A percentile compares a stretch with the other conserved stretches of the same genome.
Conservation (phyloP, 2,888 invertebrate genomes). For the Elmis aenea region DNA sequence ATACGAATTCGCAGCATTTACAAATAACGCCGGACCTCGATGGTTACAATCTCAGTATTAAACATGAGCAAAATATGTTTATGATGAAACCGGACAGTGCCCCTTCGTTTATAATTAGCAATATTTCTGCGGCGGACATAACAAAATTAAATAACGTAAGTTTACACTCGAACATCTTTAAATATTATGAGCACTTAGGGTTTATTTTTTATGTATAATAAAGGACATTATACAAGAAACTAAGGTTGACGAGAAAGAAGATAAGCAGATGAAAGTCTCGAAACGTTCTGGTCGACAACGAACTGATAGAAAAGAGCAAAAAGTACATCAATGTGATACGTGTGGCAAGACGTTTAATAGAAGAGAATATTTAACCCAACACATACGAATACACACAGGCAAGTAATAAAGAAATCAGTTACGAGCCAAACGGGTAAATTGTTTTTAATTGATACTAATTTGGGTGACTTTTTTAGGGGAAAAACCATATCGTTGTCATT, state of each 20-base stretch:
- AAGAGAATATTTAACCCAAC: slow-evolving; percentile 37
- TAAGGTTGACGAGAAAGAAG: too few species aligned
- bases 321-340: slow-evolving; percentile 40
- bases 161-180: too few species aligned
- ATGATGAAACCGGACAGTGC: slow-evolving; percentile 12
- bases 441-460: slow-evolving; percentile 1
- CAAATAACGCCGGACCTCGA: slow-evolving; percentile 24
- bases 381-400: slow-evolving; percentile 36
- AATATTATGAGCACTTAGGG: too few species aligned
- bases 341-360: slow-evolving; percentile 42
- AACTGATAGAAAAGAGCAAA: slow-evolving; percentile 27
- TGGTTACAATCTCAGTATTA: slow-evolving; percentile 21
- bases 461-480: slow-evolving; percentile 25
- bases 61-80: slow-evolving; percentile 22
- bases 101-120: too few species aligned
- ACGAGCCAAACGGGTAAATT: too few species aligned
- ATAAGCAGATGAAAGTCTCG: slow-evolving; percentile 13
- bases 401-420: too few species aligned
- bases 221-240: too few species aligned
- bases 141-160: too few species aligned
- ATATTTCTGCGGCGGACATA: too few species aligned
- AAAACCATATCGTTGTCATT: slow-evolving; percentile 35
- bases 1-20: slow-evolving; percentile 25
- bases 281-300: slow-evolving; percentile 17
- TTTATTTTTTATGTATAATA: too few species aligned